Evolutionary conservation across 2,888 invertebrate species (phyloP), one percentile per base, ranked within the genome.

Genomic region (Metacarcinus magister): DNA sequence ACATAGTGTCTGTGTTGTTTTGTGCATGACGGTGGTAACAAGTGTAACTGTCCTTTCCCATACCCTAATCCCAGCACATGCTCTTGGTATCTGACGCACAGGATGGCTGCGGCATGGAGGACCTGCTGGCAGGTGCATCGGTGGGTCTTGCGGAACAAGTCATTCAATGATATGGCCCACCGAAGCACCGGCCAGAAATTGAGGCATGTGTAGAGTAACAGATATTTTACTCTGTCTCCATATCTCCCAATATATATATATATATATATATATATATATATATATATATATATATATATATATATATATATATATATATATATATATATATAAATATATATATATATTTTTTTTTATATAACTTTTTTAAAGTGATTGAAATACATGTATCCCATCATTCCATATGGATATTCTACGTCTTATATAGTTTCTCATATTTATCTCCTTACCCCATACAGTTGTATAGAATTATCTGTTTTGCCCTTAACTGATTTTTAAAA

Each of bases 11-110:
- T 32, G 82, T 82, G 82, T 82, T 82, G 82, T 82, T 82, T 82
- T 82, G 82, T 82, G 82, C 82, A 82, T 82, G 82, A 32, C 82
- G 82, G 32, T 82, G 82, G 82, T 82, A 82, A 82, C 82, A 82
- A 8, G 32, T 82, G 82, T 82, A 32, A 32, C 82, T 28, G 82
- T 28, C 82, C 82, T 32, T 82, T 82, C 32, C 82, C 82, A 10
- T 75, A 3, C 32, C 82, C 82, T 1, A 28, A 28, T 32, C 82
- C 32, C 32, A 32, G 82, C 82, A 82, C 82, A 82, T 13, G 82
- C 28, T 82, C 82, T 67, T 32, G 82, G 32, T 82, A 28, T 82
- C 82, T 82, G 82, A 82, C 32, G 82, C 82, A 82, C 82, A 82
- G 82, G 82, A 32, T 32, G 82, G 82, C 82, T 13, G 67, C 67